A percentile compares a stretch with the other conserved stretches of the same genome.
phyloP scores from a whole-genome alignment of 2,797 vertebrate genomes.

The Amblyopsis hoosieri region DNA sequence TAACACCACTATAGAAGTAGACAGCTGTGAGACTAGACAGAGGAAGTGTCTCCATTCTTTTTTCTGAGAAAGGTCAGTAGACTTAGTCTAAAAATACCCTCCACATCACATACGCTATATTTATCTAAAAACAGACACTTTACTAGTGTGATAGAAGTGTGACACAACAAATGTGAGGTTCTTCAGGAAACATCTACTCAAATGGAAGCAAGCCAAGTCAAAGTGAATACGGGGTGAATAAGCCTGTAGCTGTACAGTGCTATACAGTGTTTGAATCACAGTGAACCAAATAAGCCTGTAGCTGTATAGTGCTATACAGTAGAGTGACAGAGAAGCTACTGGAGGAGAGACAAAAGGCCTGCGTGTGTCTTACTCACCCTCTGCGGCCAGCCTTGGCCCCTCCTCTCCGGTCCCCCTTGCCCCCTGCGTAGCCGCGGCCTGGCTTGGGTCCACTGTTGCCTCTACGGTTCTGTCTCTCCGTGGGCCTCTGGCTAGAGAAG shows the following conservation, averaged over 20 bases:
- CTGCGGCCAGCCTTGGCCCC: slow-evolving; percentile 89
- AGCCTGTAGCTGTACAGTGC: slow-evolving; percentile 30
- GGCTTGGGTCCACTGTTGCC: slow-evolving; percentile 89
- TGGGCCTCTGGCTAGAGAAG: slow-evolving; percentile 94
- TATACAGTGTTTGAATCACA: slow-evolving; percentile 26
- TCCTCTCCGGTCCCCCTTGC: slow-evolving; percentile 89
- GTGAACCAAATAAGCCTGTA: slow-evolving; percentile 19
- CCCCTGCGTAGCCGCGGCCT: slow-evolving; percentile 88
- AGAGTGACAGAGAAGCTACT: slow-evolving; percentile 28
- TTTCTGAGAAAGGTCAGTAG: too few relatives aligned
- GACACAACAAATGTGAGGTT: too few relatives aligned
- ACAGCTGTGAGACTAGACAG: too few relatives aligned
- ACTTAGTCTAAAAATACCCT: too few relatives aligned
- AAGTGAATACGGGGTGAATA: slow-evolving; percentile 23
- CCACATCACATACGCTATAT: too few relatives aligned
- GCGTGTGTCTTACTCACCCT: slow-evolving; percentile 82
- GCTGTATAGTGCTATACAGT: slow-evolving; percentile 35
- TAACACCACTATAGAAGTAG: too few relatives aligned
- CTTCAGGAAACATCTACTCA: too few relatives aligned
- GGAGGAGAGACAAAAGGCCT: slow-evolving; percentile 20
- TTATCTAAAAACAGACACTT: too few relatives aligned
- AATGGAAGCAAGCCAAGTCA: too few relatives aligned
- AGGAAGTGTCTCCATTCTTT: too few relatives aligned
- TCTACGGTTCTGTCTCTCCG: slow-evolving; percentile 91
- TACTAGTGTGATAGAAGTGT: too few relatives aligned